Base-by-base conservation (phyloP, 1,140 invertebrate genomes). In the Chironomus tepperi region DNA sequence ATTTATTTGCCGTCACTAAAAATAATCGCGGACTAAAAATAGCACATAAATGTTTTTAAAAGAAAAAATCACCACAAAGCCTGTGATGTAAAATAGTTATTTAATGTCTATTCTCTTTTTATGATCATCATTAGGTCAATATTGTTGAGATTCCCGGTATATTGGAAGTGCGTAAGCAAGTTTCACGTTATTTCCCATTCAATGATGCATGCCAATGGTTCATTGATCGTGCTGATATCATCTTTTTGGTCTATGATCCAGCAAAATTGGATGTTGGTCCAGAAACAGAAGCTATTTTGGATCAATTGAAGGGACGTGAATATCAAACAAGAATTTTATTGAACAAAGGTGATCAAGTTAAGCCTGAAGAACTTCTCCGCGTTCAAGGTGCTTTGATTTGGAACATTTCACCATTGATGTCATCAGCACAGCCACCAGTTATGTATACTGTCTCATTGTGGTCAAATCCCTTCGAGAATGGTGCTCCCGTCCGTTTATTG, bases 181-280 rank as follows among this genome's bases (percentile, higher is more conserved):
- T 96, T 16, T 95, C 96, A 75, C 88, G 95, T 70, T 87, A 95
- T 43, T 97, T 97, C 82, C 93, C 95, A 65, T 97, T 97, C 83
- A 97, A 96, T 79, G 95, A 97, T 79, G 95, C 94, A 21, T 96
- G 94, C 79, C 95, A 97, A 82, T 98, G 96, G 96, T 97, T 87
- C 79, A 96, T 97, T 79, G 95, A 98, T 82, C 88, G 95, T 76
- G 95, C 95, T 10, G 95, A 97, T 82, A 91, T 97, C 74, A 96
- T 98, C 81, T 96, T 97, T 83, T 86, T 98, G 70, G 91, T 97
- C 5, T 98, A 98, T 80, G 96, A 98, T 84, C 95, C 95, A 73
- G 91, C 93, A 9, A 97, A 98, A 84, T 86, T 98, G 76, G 95
- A 98, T 82, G 93, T 97, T 74, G 95, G 95, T 75, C 92, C 93